Evolutionary conservation across 2,888 invertebrate genomes (phyloP).

Genomic region (Sminthurides aquaticus): DNA sequence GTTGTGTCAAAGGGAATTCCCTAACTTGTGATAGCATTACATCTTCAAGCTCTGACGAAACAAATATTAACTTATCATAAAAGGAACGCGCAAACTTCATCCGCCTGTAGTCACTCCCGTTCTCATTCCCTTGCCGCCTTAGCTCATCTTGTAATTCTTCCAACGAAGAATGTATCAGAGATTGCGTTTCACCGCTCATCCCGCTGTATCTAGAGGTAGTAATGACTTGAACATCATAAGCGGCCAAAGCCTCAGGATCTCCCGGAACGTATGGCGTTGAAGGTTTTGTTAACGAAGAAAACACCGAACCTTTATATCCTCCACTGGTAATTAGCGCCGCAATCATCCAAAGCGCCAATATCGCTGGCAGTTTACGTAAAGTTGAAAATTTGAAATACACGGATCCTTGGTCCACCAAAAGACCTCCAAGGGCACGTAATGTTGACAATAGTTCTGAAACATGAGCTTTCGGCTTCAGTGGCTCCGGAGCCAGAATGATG

Average conservation of each 20-base stretch:
- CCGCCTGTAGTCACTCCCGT: too few species aligned
- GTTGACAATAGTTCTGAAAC: not conserved
- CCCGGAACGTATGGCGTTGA: not conserved
- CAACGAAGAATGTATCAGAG: too few species aligned
- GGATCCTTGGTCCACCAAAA: not conserved
- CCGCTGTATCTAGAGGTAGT: not conserved
- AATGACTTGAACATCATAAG: not conserved
- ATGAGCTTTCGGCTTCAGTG: too few species aligned
- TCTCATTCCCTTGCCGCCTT: too few species aligned
- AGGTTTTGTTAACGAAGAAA: not conserved
- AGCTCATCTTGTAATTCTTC: too few species aligned
- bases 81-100: too few species aligned
- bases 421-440: not conserved
- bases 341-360: not conserved
- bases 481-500: not conserved
- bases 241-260: not conserved
- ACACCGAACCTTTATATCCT: not conserved
- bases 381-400: not conserved
- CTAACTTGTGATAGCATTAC: too few species aligned
- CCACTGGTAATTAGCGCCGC: not conserved
- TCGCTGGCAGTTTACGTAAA: not conserved
- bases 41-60: too few species aligned
- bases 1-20: too few species aligned
- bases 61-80: too few species aligned
- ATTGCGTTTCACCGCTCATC: not conserved